phyloP scores from a whole-genome alignment of 92 coral and sea anemone genomes.

The Micromussa lordhowensis region DNA sequence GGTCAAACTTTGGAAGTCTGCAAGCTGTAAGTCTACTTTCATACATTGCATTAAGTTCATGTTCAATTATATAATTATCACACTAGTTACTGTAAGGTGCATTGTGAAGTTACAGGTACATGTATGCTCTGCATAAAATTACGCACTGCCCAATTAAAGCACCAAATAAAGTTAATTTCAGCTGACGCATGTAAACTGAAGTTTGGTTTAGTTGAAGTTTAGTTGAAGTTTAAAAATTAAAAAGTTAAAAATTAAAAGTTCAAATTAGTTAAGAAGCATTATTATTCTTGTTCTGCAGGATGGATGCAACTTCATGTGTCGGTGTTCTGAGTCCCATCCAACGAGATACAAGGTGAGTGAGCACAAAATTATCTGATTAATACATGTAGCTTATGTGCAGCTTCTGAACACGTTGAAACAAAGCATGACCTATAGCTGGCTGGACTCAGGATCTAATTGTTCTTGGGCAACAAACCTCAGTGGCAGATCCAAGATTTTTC shows the following conservation, averaged over 20 bases:
- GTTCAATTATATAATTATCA: background rate
- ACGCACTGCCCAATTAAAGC: too few relatives aligned
- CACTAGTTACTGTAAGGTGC: background rate
- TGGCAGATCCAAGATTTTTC: background rate
- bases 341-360: slow-evolving; percentile 80
- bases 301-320: slow-evolving; percentile 90
- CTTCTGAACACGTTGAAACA: background rate
- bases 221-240: too few relatives aligned
- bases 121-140: too few relatives aligned
- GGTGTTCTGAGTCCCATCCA: slow-evolving; percentile 66
- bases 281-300: slow-evolving; percentile 52
- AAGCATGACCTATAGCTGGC: background rate
- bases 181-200: too few relatives aligned
- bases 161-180: too few relatives aligned
- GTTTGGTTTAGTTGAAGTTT: too few relatives aligned
- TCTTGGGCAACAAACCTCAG: background rate
- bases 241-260: too few relatives aligned
- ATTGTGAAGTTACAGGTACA: too few relatives aligned
- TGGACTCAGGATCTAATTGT: background rate
- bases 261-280: too few relatives aligned
- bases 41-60: background rate
- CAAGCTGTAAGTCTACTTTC: slow-evolving; percentile 85
- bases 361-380: background rate
- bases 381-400: background rate
- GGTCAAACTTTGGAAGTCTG: slow-evolving; percentile 89